Evolutionary conservation across 2,113 vertebrate genomes (phyloP), one percentile per base, ranked within the genome.

Genomic region (Uria aalge): DNA sequence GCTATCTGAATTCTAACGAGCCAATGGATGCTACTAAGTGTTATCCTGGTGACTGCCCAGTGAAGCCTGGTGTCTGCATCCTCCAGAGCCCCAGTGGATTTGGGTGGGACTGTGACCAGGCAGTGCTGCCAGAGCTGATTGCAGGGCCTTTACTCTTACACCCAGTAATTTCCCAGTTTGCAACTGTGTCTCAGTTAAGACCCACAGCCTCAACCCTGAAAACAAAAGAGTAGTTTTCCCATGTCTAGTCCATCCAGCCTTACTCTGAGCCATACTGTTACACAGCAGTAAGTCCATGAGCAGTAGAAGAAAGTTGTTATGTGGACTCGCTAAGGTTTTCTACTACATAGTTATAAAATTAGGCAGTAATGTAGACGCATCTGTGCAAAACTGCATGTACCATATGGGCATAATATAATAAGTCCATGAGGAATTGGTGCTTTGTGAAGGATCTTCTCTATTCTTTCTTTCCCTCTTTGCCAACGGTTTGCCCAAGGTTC

Each of bases 321-420:
- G 6, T 12, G 27, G 40, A 8, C 6, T 47, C 9, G 27, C 18
- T 1, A 18, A 30, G 19, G 3, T 19, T 79, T 90, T 87, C 23
- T 24, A 26, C 41, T 11, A 43, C 11, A 3, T 8, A n/a, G 34
- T 16, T 36, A 5, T 9, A 40, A 24, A 79, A 20, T 14, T 11
- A 2, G 1, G 2, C 41, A 80, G 41, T 15, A n/a, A 43, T 6
- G 14, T 41, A 57, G 52, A n/a, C 32, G 45, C 36, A 27, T 6
- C 16, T 1, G 1, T 8, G 19, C 13, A 59, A 24, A 78, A 21
- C 40, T 45, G 12, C 18, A 36, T 1, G 0, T 11, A 38, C 12
- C 3, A 7, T 12, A 34, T 64, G 38, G 52, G 38, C 7, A 4
- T 36, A 64, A 41, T 19, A 19, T 11, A 47, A 22, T 0, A 1